Base-by-base conservation (phyloP, 2,113 vertebrate genomes). In the Australoheros scitulus region DNA sequence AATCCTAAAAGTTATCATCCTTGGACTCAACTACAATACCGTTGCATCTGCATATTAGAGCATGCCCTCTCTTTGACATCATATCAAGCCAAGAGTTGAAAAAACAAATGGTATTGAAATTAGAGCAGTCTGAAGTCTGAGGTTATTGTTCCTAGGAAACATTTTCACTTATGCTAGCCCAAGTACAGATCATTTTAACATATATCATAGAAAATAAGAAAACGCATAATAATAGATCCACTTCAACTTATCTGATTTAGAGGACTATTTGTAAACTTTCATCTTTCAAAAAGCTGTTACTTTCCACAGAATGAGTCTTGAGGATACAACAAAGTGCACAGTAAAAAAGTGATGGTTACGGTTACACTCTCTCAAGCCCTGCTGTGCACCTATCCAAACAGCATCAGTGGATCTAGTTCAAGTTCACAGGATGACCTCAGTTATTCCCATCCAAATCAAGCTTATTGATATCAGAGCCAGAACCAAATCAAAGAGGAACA, bases 341-440 rank as follows among this genome's bases (percentile, higher is more conserved):
- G 63, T 86, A 77, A 88, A 90, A 90, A 87, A 83, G 32, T 15
- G 38, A 81, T 72, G 81, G 77, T 81, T 70, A 58, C 34, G 3
- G 87, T 82, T 80, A 84, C 74, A 77, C 26, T 92, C 90, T 91
- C 88, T 78, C 76, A 85, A 86, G 89, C 79, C 89, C 83, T 82
- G 58, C 76, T 11, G 78, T 81, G 89, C 91, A 92, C 85, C 92
- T 93, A 92, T 93, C 85, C 86, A 91, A 93, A 92, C 89, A 92
- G 43, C 41, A 55, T 82, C 83, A 77, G 81, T 93, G 91, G 88
- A 90, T 88, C 82, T 84, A 81, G 92, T 89, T 92, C 89, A 87
- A 85, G 87, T 93, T 93, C 92, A 91, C 82, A 81, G 74, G 87
- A 79, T 89, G 89, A 91, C 83, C 81, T 87, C 87, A 88, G 65